Percentiles rank a stretch among this genome's conserved stretches.
phyloP scores from a whole-genome alignment of 2,113 vertebrate species.

The Daboia siamensis region DNA sequence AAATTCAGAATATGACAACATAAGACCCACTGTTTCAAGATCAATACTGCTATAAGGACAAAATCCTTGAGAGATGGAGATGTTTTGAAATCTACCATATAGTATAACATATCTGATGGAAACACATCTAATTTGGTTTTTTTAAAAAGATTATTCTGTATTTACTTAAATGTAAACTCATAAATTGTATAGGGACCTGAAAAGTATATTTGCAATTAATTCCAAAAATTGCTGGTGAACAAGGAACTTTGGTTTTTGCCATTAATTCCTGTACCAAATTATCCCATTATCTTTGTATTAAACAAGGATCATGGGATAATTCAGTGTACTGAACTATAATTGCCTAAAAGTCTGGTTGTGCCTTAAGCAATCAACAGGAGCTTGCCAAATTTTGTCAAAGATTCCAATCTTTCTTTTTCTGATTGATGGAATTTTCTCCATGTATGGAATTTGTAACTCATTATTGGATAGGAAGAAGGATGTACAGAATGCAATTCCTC shows the following conservation, averaged over 20 bases:
- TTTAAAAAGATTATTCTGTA: background rate
- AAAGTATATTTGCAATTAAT: background rate
- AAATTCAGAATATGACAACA: too few relatives aligned
- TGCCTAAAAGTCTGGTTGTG: background rate
- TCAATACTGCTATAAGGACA: too few relatives aligned
- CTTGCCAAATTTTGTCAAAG: background rate
- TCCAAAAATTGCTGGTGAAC: background rate
- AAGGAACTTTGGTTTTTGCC: background rate
- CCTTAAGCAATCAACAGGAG: background rate
- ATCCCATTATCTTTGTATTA: background rate
- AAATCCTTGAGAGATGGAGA: too few relatives aligned
- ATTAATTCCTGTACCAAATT: background rate
- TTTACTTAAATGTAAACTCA: background rate
- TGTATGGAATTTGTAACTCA: background rate
- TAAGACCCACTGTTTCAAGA: too few relatives aligned
- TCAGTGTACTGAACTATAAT: background rate
- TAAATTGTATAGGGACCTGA: background rate
- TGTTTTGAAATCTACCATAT: background rate
- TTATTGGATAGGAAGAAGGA: background rate
- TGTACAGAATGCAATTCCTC: background rate
- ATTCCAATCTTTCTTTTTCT: background rate
- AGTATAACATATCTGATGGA: background rate
- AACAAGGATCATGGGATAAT: background rate
- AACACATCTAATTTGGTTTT: background rate
- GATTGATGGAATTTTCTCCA: background rate